Base-by-base conservation (phyloP, 53 echinoderm and acorn worm species). In the Henricia sp. region DNA sequence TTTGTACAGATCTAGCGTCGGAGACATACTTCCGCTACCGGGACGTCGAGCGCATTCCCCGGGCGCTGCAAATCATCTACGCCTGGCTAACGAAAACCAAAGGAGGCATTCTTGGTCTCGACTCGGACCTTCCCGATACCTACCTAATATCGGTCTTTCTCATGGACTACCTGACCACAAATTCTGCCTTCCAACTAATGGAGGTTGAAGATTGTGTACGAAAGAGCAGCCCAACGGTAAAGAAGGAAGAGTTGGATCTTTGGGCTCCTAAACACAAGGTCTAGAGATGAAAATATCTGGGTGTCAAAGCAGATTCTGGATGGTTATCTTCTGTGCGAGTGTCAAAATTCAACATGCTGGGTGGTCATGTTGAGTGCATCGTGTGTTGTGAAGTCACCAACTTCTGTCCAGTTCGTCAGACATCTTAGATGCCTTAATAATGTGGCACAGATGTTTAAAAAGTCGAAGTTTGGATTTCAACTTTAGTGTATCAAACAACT, bases 1-100 rank as follows among this genome's bases (percentile, higher is more conserved):
- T 59, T 44, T 44, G 44, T 44, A 41, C 40, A 25, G 41, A 67
- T 44, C 48, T 87, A 32, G 82, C 82, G 20, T 52, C 27, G 4
- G 70, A 64, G 36, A 84, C 84, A 21, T 89, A 89, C 56, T 89
- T 72, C 89, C 63, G 52, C 37, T 83, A 75, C 71, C 74, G 89
- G 24, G 89, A 89, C 17, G 89, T 84, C 13, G 89, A 84, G 39
- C 63, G 89, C 2, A 56, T 74, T 4, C 89, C 84, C 4, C 62
- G 67, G 25, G 89, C 89, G 38, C 67, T 89, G 24, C 50, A 76
- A 9, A n/a, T 84, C 34, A 72, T 89, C 67, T 27, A 74, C 68
- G 56, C 74, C 33, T 62, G 83, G 28, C 89, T 89, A 23, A n/a
- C 35, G 9, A 30, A 38, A 16, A 33, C 51, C 21, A 48, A 84